Base-by-base conservation (phyloP, 2,888 invertebrate genomes). In the Torymus tubicola region DNA sequence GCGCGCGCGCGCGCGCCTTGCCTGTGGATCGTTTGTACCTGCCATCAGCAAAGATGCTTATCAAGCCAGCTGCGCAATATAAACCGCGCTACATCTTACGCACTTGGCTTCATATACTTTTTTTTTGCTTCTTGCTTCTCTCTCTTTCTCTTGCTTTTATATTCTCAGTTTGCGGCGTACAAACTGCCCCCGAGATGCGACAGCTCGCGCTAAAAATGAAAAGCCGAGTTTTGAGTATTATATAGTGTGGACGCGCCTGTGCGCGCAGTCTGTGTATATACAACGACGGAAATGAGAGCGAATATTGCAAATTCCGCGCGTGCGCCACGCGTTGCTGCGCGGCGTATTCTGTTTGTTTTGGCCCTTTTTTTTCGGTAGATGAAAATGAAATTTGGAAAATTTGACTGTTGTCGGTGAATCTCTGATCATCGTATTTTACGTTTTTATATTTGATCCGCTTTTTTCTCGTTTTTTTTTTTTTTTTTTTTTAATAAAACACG, bases 11-110 rank as follows among this genome's bases (percentile, higher is more conserved):
- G 8, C 31, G 31, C 42, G 42, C 42, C 8, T 8, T 42, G 42
- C 42, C 5, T 5, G 31, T 8, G 81, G 83, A 81, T 85, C 72
- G 60, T 78, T 72, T 72, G 78, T 77, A 64, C 65, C 63, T 64
- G 60, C 67, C 70, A 70, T 70, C 70, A 64, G 50, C 64, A 24
- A 70, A 77, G 77, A 77, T 77, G 53, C 77, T 77, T 77, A 77
- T 77, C 77, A 64, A 42, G 74, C 13, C 52, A 18, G 61, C 75
- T 61, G 12, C 58, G 13, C 42, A 42, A 50, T 58, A 50, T 58
- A 64, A 42, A 42, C 53, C 14, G 18, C 53, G 53, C 16, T 12
- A 21, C 21, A 60, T 10, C 42, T 52, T 58, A 50, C 42, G 50
- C 70, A 71, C 58, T 50, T 50, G 4, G 5, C 55, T 8, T 57